Evolutionary conservation across 2,113 vertebrate genomes (phyloP), one percentile per base, ranked within the genome.

Genomic region (Meles meles): DNA sequence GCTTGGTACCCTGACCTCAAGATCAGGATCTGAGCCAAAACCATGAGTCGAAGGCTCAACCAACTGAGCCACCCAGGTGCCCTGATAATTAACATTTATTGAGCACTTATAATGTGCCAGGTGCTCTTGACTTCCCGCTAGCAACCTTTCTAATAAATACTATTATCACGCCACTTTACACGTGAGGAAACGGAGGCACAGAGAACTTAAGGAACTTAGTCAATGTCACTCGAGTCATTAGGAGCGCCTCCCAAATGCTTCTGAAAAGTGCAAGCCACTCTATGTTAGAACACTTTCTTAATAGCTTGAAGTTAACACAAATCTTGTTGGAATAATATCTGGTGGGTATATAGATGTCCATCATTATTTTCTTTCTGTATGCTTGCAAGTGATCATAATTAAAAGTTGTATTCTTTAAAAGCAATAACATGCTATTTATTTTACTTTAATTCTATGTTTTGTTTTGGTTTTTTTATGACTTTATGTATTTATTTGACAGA

Each of bases 381-480:
- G 42, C 52, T 95, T 96, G 72, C 86, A 92, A 92, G 65, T 94
- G 15, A 55, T 93, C n/a, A 13, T 76, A 92, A 95, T 97, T 92
- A 90, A 96, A 94, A 85, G 39, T 72, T 9, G 6, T 65, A 65
- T 65, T 34, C 63, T 96, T 95, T 67, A 49, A 63, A 82, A 93
- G 65, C 7, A 74, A 93, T 65, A 63, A 17, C 8, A 71, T 71
- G 59, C n/a, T 90, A 20, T n/a, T 96, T 92, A 37, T 85, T 96
- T 92, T 92, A 37, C 29, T 87, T 92, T 95, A 72, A 84, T 82
- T 90, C 76, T 85, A 42, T 80, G 20, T 57, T 47, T 10, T 47
- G 8, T 52, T 52, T 52, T 47, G 8, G 15, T 52, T 52, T 52
- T 52, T 17, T 17, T 5, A 52, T 1, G 4, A 52, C 17, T 52